Percentiles rank a stretch among this genome's conserved stretches.
phyloP scores from a whole-genome alignment of 2,113 vertebrate species.

The Baryphthengus martii region DNA sequence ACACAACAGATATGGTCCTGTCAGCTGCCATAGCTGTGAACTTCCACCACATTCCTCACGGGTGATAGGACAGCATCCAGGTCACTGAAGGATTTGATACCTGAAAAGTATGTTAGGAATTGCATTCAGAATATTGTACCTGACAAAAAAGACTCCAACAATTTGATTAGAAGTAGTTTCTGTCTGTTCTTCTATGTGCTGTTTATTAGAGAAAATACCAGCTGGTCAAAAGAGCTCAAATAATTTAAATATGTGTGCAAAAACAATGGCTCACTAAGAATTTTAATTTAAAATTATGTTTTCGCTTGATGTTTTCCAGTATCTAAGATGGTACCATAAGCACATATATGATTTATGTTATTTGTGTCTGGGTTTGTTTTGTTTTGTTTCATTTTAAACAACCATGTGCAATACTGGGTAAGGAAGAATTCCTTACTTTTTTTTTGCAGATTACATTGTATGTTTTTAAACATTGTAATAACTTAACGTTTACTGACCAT shows the following conservation, averaged over 20 bases:
- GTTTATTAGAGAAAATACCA: background rate
- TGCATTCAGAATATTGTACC: background rate
- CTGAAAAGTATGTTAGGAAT: background rate
- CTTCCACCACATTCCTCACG: background rate
- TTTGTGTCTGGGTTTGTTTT: background rate
- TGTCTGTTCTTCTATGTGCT: background rate
- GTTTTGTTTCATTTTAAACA: background rate
- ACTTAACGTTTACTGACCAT: accelerated
- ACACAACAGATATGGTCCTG: background rate
- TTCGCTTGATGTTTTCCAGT: background rate
- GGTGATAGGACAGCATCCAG: background rate
- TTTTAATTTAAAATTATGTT: background rate
- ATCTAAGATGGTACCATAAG: background rate
- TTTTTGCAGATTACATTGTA: background rate
- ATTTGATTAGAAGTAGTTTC: background rate
- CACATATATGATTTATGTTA: background rate
- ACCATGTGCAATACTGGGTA: background rate
- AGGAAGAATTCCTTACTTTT: background rate
- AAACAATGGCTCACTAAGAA: background rate
- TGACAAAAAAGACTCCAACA: background rate
- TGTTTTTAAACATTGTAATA: background rate
- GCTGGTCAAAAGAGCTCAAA: background rate
- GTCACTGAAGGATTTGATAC: background rate
- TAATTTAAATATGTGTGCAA: background rate
- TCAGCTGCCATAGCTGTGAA: background rate